These are phyloP conservation scores for Teleopsis dalmanni DNA, from an alignment of 1,140 invertebrate genomes.

Conservation along the genomic window DNA sequence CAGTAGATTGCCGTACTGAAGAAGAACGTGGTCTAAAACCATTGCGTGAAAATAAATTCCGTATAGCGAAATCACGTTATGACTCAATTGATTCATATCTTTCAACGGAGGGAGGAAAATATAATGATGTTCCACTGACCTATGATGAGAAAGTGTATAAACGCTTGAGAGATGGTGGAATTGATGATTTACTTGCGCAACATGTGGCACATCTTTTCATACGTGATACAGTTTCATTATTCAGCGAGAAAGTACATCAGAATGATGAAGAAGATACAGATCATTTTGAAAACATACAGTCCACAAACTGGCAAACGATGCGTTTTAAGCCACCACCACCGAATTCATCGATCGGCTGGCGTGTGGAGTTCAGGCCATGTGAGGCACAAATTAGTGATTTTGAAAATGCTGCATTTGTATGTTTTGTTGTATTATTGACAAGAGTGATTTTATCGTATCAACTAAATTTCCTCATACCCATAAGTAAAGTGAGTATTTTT, in stretches of 20 bases:
- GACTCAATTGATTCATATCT: slow-evolving; percentile 97
- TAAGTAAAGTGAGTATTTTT: slow-evolving; percentile 68
- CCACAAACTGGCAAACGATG: slow-evolving; percentile 99
- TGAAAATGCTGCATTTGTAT: slow-evolving; percentile 99
- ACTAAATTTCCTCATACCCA: slow-evolving; percentile 94
- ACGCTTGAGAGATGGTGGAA: slow-evolving; percentile 74
- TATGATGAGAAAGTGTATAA: slow-evolving; percentile 76
- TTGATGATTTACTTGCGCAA: slow-evolving; percentile 84
- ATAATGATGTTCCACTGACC: slow-evolving; percentile 54
- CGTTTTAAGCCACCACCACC: slow-evolving; percentile 96
- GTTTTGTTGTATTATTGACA: slow-evolving; percentile 94
- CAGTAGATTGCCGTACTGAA: slow-evolving; percentile 90
- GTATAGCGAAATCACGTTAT: slow-evolving; percentile 93
- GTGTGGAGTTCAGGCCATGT: slow-evolving; percentile 98
- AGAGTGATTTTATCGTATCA: slow-evolving; percentile 94
- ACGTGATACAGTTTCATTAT: slow-evolving; percentile 91
- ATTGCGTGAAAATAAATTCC: slow-evolving; percentile 68
- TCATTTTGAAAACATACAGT: slow-evolving; percentile 99
- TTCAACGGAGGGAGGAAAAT: slow-evolving; percentile 64
- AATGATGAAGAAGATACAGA: slow-evolving; percentile 92
- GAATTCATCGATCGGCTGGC: slow-evolving; percentile 94
- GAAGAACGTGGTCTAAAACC: slow-evolving; percentile 85
- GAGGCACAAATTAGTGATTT: slow-evolving; percentile 98
- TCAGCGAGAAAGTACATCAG: slow-evolving; percentile 92
- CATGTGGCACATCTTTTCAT: slow-evolving; percentile 99